phyloP scores from a whole-genome alignment of 1,140 invertebrate species.

The Patella vulgata region DNA sequence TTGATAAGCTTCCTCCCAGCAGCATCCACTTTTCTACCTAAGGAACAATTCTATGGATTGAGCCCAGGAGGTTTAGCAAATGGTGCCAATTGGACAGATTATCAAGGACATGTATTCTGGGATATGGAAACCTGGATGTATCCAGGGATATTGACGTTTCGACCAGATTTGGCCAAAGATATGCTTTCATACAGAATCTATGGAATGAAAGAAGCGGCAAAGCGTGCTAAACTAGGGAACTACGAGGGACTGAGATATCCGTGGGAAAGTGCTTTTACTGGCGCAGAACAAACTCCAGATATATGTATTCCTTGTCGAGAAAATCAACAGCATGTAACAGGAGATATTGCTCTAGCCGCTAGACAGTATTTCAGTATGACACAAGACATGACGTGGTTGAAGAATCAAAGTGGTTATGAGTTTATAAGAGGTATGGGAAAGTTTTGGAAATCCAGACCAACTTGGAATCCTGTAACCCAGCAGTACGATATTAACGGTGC shows the following conservation, averaged over 20 bases:
- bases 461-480: constrained; percentile 24
- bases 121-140: constrained; percentile 69
- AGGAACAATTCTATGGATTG: constrained; percentile 50
- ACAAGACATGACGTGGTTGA: constrained; percentile 37
- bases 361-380: constrained; percentile 61
- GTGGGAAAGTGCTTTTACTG: constrained; percentile 43
- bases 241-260: constrained; percentile 60
- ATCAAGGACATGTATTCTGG: no score
- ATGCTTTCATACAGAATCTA: constrained; percentile 38
- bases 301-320: constrained; percentile 33
- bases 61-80: constrained; percentile 53
- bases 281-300: constrained; percentile 33
- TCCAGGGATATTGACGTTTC: constrained; percentile 56
- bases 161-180: constrained; percentile 57
- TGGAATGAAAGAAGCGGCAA: constrained; percentile 47
- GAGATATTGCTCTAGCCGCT: constrained; percentile 65
- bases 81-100: constrained; percentile 54
- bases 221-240: constrained; percentile 65
- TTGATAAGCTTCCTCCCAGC: constrained; percentile 62
- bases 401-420: constrained; percentile 35
- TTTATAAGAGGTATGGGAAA: constrained; percentile 61
- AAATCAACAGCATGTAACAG: constrained; percentile 65
- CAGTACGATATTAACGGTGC: constrained; percentile 51
- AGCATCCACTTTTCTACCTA: constrained; percentile 28
- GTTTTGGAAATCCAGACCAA: constrained; percentile 60